Evolutionary conservation across 2,888 invertebrate genomes (phyloP).

Genomic region (Spialia ferax): DNA sequence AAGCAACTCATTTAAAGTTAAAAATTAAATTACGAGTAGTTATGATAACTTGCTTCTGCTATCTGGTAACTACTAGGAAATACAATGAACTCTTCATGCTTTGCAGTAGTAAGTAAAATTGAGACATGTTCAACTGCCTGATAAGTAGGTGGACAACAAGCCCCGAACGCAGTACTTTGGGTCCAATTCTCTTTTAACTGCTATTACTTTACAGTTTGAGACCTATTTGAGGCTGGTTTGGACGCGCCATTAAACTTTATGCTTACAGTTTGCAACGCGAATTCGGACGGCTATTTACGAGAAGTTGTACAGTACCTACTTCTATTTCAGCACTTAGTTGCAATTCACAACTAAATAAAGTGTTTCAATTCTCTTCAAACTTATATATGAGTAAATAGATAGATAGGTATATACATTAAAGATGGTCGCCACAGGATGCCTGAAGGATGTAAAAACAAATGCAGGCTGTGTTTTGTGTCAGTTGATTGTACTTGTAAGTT

Average conservation of each 20-base stretch:
- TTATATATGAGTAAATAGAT: no score
- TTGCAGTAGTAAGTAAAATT: neutral
- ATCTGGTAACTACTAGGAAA: no score
- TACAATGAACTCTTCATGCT: no score
- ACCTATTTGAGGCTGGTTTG: constrained; percentile 25
- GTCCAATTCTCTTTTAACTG: constrained; percentile 19
- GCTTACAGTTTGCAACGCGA: neutral
- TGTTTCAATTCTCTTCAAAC: no score
- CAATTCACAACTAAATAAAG: neutral
- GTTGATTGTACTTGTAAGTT: constrained; percentile 7
- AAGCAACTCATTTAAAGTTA: no score
- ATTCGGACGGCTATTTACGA: neutral
- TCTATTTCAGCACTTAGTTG: neutral
- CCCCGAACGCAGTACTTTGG: neutral
- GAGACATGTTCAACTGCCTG: neutral
- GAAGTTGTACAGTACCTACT: neutral
- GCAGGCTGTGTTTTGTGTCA: neutral
- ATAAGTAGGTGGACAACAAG: neutral
- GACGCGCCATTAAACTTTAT: constrained; percentile 8
- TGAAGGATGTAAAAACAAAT: no score
- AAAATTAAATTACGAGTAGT: no score
- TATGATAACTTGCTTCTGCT: no score
- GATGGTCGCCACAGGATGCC: no score
- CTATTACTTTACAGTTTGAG: constrained; percentile 11
- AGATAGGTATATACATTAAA: no score